Conservation (phyloP, 2,888 invertebrate genomes). For the Synanthedon formicaeformis region DNA sequence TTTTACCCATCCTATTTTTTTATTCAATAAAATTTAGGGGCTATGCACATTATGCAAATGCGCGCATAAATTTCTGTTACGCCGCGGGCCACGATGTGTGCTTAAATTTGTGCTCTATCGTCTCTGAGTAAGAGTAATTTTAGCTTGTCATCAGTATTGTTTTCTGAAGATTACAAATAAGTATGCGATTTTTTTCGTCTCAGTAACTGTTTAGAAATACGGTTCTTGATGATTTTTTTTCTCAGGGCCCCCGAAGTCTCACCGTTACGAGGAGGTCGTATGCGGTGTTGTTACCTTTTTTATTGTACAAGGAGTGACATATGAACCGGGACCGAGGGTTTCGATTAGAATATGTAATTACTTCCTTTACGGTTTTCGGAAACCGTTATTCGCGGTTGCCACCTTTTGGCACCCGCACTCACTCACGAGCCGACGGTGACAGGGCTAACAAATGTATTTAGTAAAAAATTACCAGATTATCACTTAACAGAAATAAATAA, state of each 20-base stretch:
- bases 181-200: conserved; percentile 52
- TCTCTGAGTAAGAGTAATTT: conserved; percentile 18
- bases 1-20: conserved; percentile 72
- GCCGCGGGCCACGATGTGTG: conserved; percentile 16
- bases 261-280: conserved; percentile 56
- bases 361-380: conserved; percentile 69
- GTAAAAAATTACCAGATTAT: too few species aligned
- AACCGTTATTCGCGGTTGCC: conserved; percentile 35
- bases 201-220: conserved; percentile 38
- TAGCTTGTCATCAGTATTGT: conserved; percentile 20
- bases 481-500: too few species aligned
- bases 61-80: conserved; percentile 64
- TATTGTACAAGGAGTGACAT: conserved; percentile 60
- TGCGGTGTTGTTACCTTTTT: conserved; percentile 38
- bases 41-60: conserved; percentile 72
- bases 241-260: conserved; percentile 46
- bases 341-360: conserved; percentile 70
- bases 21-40: conserved; percentile 70
- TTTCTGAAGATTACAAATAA: conserved; percentile 47
- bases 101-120: conserved; percentile 6
- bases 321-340: conserved; percentile 57
- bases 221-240: conserved; percentile 59
- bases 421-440: too few species aligned
- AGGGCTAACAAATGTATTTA: too few species aligned
- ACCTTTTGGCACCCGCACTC: conserved; percentile 1